Percentiles rank a stretch among this genome's conserved stretches.
Evolutionary conservation across 2,888 invertebrate species (phyloP).

Genomic region (Oxycera nigricornis): DNA sequence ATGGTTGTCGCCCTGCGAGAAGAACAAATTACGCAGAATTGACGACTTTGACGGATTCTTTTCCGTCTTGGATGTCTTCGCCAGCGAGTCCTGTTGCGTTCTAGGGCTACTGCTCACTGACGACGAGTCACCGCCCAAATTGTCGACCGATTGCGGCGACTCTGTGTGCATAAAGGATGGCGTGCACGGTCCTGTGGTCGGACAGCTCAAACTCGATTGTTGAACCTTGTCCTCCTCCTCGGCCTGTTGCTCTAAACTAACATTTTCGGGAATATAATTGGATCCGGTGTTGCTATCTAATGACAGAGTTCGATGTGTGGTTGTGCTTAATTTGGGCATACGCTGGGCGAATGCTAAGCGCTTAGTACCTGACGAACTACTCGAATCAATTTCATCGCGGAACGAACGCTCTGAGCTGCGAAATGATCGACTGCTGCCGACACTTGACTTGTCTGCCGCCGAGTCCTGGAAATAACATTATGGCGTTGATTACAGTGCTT

Average conservation of each 20-base stretch:
- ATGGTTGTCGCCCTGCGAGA: conserved; percentile 30
- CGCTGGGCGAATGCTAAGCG: conserved; percentile 50
- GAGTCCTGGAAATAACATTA: conserved; percentile 49
- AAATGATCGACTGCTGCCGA: conserved; percentile 53
- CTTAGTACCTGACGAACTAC: conserved; percentile 48
- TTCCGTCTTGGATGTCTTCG: conserved; percentile 10
- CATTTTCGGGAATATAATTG: conserved; percentile 52
- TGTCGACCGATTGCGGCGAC: background rate
- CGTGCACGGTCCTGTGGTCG: background rate
- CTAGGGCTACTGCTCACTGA: background rate
- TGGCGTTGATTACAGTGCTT: background rate
- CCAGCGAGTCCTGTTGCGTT: conserved; percentile 14
- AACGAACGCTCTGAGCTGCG: conserved; percentile 52
- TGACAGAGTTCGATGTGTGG: conserved; percentile 51
- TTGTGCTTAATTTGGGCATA: conserved; percentile 50
- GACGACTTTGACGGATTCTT: conserved; percentile 51
- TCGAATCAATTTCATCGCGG: conserved; percentile 51
- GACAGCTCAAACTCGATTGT: background rate
- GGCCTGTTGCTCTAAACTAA: conserved; percentile 51
- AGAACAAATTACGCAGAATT: conserved; percentile 51
- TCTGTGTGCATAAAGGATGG: background rate
- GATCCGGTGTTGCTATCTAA: conserved; percentile 51
- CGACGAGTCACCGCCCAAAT: background rate
- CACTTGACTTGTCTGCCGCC: conserved; percentile 52
- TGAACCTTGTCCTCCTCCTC: conserved; percentile 48